These are phyloP conservation scores for Thamnophis elegans DNA, from an alignment of 2,797 vertebrate species.

Conservation along the genomic window DNA sequence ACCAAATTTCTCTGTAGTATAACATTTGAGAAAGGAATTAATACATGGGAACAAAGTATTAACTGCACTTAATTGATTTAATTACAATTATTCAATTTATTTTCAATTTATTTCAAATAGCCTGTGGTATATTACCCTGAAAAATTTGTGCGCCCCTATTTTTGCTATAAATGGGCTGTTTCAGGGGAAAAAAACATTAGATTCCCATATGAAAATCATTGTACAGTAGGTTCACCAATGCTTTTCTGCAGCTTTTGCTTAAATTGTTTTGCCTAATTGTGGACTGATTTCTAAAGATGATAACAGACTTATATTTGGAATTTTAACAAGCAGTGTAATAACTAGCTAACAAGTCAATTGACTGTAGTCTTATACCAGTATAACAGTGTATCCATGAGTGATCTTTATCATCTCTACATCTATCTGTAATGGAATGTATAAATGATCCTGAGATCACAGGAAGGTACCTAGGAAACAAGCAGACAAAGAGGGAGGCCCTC, in stretches of 20 bases:
- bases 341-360: neutral
- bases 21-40: neutral
- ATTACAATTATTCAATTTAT: neutral
- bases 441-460: neutral
- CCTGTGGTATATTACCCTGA: neutral
- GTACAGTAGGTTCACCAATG: neutral
- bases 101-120: neutral
- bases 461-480: neutral
- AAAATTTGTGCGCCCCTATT: neutral
- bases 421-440: neutral
- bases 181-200: neutral
- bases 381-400: neutral
- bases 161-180: neutral
- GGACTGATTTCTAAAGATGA: neutral
- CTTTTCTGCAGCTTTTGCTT: neutral
- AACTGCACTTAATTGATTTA: neutral
- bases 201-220: neutral
- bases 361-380: neutral
- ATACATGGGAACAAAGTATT: neutral
- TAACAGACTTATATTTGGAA: neutral
- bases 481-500: neutral
- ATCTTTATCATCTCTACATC: neutral
- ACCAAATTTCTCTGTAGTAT: neutral
- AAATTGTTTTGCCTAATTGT: neutral
- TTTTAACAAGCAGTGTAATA: neutral